Percentiles rank a stretch among this genome's conserved stretches.
These are phyloP conservation scores for Empidonax traillii DNA, from an alignment of 2,113 vertebrate genomes.

Conservation along the genomic window DNA sequence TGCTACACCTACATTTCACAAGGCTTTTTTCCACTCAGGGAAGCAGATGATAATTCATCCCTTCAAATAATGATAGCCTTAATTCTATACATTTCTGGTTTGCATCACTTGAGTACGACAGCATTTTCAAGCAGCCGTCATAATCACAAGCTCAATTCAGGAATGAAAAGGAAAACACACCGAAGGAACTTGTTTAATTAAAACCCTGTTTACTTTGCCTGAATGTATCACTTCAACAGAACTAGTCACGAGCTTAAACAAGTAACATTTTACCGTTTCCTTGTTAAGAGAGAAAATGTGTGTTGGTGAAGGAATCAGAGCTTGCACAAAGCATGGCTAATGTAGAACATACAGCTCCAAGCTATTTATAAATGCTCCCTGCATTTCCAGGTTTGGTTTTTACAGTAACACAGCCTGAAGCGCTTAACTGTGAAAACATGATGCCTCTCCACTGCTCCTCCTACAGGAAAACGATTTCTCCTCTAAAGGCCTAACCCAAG, in stretches of 20 bases:
- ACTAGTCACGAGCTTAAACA: background rate
- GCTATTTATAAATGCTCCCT: slow-evolving; percentile 27
- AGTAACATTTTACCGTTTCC: background rate
- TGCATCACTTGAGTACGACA: background rate
- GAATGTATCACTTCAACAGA: background rate
- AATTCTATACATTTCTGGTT: background rate
- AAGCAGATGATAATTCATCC: background rate
- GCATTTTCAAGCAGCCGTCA: background rate
- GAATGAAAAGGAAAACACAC: background rate
- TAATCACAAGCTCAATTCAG: background rate
- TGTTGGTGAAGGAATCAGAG: background rate
- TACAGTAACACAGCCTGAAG: background rate
- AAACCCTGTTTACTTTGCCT: background rate
- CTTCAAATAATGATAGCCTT: background rate
- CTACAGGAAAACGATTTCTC: slow-evolving; percentile 1
- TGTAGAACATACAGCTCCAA: slow-evolving; percentile 31
- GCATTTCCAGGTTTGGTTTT: background rate
- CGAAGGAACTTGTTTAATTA: background rate
- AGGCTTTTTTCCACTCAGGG: background rate
- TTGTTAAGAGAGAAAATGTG: background rate
- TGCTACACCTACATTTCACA: background rate
- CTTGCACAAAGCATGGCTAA: background rate
- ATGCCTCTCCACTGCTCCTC: slow-evolving; percentile 31
- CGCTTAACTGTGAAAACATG: background rate
- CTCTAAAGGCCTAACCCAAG: background rate